Percentiles rank a stretch among this genome's conserved stretches.
Conservation (phyloP, 92 coral and sea anemone genomes). For the Muricea muricata region DNA sequence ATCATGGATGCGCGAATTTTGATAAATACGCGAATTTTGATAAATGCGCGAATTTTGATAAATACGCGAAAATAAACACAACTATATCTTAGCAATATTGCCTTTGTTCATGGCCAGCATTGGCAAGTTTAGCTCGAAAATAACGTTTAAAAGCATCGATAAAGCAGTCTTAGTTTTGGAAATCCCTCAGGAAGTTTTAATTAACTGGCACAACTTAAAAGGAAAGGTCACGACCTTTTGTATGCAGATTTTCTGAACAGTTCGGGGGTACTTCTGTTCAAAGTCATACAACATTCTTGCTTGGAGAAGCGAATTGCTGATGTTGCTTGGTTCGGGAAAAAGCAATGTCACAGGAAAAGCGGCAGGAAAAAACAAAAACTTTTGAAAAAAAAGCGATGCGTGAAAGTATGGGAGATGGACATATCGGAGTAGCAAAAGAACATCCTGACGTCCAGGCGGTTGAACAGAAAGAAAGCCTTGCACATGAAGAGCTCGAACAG, state of each 20-base stretch:
- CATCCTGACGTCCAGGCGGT: conserved; percentile 12
- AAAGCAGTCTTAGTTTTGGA: not conserved
- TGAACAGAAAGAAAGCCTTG: conserved; percentile 23
- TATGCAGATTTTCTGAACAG: conserved; percentile 6
- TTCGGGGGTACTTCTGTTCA: conserved; percentile 17
- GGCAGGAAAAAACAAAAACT: conserved; percentile 9
- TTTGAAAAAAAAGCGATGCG: conserved; percentile 20
- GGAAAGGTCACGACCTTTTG: conserved; percentile 1
- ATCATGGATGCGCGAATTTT: too few species aligned
- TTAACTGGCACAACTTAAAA: conserved; percentile 11
- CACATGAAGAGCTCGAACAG: conserved; percentile 43
- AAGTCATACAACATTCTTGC: conserved; percentile 2
- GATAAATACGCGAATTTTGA: too few species aligned
- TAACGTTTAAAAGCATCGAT: not conserved
- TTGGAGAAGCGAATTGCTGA: conserved; percentile 34
- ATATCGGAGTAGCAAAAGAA: conserved; percentile 19
- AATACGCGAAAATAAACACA: too few species aligned
- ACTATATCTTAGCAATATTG: too few species aligned
- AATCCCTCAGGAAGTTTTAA: not conserved
- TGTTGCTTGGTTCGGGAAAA: not conserved
- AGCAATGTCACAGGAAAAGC: conserved; percentile 17
- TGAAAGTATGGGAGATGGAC: conserved; percentile 39
- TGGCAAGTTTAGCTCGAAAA: not conserved
- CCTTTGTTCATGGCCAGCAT: too few species aligned
- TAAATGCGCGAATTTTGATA: too few species aligned